Conservation (phyloP, 2,888 invertebrate species). For the Mimachlamys varia region DNA sequence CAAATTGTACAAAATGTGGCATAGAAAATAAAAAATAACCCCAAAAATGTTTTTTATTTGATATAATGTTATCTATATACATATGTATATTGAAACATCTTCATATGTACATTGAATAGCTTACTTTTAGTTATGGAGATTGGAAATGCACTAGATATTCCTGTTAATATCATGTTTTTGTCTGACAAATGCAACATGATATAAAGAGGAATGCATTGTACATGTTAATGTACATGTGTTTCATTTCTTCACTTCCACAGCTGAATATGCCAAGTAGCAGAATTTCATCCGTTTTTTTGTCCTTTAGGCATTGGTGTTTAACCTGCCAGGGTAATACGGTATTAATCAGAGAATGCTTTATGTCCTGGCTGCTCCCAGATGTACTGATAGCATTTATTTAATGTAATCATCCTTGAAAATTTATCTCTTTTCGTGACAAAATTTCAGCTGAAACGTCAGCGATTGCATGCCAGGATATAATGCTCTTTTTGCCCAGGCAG, state of each 20-base stretch:
- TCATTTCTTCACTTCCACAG: not conserved
- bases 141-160: no score
- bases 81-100: no score
- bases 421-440: constrained; percentile 17
- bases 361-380: not conserved
- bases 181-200: no score
- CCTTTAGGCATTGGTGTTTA: not conserved
- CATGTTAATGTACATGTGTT: no score
- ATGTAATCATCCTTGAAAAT: constrained; percentile 27
- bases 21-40: no score
- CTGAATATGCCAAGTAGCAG: not conserved
- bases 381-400: constrained; percentile 31
- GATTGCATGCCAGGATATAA: not conserved
- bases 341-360: not conserved
- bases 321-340: not conserved
- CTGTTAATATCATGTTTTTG: no score
- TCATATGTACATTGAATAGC: no score
- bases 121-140: no score
- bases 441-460: not conserved
- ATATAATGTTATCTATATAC: no score
- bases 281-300: not conserved
- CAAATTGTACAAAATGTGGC: no score
- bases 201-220: no score
- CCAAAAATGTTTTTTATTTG: no score
- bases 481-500: not conserved